Conservation (phyloP, 2,797 vertebrate genomes). For the Myiothlypis chrysogaster region DNA sequence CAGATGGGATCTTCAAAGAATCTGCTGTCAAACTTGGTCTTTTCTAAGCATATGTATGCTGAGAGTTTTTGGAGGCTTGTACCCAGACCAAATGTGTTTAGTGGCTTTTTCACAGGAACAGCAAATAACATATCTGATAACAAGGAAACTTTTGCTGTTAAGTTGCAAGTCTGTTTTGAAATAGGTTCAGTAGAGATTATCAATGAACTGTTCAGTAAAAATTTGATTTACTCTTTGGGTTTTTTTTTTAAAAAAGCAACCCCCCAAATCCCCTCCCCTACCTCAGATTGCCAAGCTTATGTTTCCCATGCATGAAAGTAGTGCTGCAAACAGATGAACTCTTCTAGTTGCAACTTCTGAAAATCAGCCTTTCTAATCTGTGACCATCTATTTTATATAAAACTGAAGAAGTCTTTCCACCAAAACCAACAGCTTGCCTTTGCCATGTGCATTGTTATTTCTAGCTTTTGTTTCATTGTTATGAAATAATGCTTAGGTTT, state of each 20-base stretch:
- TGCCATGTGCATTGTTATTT: neutral
- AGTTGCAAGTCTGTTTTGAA: neutral
- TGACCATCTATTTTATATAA: neutral
- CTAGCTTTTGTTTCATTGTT: neutral
- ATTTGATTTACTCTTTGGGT: neutral
- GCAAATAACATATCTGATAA: constrained; percentile 16
- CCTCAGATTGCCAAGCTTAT: neutral
- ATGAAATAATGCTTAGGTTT: neutral
- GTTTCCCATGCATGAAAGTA: neutral
- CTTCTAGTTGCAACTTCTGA: neutral
- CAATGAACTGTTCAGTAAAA: neutral
- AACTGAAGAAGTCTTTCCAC: neutral
- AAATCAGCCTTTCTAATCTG: neutral
- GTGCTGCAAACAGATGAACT: neutral
- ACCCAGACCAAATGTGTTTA: constrained; percentile 1
- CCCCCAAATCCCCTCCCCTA: neutral
- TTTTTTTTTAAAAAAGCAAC: neutral
- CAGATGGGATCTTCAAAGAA: constrained; percentile 44
- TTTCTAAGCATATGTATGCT: constrained; percentile 13
- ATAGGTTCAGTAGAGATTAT: neutral
- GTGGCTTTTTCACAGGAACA: constrained; percentile 39
- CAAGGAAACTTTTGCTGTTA: neutral
- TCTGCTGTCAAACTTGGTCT: constrained; percentile 29
- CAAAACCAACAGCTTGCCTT: neutral
- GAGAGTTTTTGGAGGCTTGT: neutral